These are phyloP conservation scores for Grammomys dolichurus DNA, from an alignment of 2,113 vertebrate genomes.

Conservation along the genomic window DNA sequence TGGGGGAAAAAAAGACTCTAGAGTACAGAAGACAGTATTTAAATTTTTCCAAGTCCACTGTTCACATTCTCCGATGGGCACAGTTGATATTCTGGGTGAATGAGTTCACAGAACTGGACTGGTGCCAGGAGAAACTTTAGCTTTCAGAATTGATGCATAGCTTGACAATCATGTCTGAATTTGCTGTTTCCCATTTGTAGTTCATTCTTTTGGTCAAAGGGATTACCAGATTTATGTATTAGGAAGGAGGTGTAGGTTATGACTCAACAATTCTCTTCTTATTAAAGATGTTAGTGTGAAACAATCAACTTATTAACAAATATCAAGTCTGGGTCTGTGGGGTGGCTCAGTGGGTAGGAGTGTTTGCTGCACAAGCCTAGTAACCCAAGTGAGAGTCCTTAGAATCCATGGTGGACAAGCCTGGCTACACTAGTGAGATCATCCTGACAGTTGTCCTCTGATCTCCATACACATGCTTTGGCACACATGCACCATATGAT, in stretches of 20 bases:
- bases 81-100: neutral
- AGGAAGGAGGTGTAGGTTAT: neutral
- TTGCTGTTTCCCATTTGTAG: constrained; percentile 47
- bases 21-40: constrained; percentile 47
- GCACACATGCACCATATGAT: neutral
- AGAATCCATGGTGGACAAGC: neutral
- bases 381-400: neutral
- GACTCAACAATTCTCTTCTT: constrained; percentile 1
- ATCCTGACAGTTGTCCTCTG: neutral
- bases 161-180: constrained; percentile 31
- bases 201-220: constrained; percentile 52
- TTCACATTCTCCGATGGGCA: neutral
- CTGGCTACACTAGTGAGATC: neutral
- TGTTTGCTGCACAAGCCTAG: neutral
- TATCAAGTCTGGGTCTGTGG: neutral
- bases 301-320: neutral
- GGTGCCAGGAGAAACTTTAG: constrained; percentile 35
- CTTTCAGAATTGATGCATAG: constrained; percentile 31
- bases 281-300: neutral
- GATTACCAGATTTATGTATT: neutral
- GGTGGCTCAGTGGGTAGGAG: neutral
- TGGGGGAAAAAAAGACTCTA: neutral
- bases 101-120: constrained; percentile 23
- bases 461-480: no score
- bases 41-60: neutral